phyloP scores from a whole-genome alignment of 2,888 invertebrate species.

The Oxystoma pomonae region DNA sequence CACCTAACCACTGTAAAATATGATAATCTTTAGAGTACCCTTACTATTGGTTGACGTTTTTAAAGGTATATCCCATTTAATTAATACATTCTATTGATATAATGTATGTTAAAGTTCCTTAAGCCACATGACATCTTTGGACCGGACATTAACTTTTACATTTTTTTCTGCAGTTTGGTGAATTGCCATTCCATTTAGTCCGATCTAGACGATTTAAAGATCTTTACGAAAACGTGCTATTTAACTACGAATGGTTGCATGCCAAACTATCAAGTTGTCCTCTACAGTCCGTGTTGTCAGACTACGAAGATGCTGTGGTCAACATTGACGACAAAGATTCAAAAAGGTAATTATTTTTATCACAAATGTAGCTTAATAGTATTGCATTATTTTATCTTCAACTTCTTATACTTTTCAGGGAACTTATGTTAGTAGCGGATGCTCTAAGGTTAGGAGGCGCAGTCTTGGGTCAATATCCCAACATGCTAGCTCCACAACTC shows the following conservation, averaged over 20 bases:
- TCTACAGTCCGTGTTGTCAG: constrained; percentile 88
- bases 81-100: too few species aligned
- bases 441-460: constrained; percentile 92
- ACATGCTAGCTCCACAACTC: constrained; percentile 94
- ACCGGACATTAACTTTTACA: too few species aligned
- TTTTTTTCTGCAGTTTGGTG: constrained; percentile 71
- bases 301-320: constrained; percentile 88
- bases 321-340: constrained; percentile 81
- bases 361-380: neutral
- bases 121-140: too few species aligned
- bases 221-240: constrained; percentile 86
- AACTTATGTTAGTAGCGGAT: constrained; percentile 89
- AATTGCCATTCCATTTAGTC: constrained; percentile 92
- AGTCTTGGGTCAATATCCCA: constrained; percentile 84
- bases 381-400: neutral
- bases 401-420: constrained; percentile 51
- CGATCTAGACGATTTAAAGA: constrained; percentile 87
- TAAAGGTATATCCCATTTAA: too few species aligned
- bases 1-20: neutral
- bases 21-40: too few species aligned
- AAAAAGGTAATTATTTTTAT: constrained; percentile 63
- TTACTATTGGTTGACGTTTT: too few species aligned
- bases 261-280: constrained; percentile 95
- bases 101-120: too few species aligned
- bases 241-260: constrained; percentile 97